Base-by-base conservation (phyloP, 92 coral and sea anemone genomes). In the Epizoanthus rinbou region DNA sequence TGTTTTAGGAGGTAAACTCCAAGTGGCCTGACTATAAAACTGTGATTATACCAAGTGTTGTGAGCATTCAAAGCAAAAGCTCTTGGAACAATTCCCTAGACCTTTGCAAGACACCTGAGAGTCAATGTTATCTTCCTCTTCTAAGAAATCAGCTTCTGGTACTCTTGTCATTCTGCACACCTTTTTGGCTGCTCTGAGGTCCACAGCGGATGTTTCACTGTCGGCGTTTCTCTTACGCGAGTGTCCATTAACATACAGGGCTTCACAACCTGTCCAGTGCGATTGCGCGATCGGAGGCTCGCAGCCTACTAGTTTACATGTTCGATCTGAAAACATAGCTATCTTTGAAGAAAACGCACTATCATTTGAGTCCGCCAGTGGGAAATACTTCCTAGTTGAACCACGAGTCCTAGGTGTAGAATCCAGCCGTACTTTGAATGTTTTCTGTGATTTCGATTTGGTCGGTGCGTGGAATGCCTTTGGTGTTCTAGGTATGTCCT, bases 151-250 rank as follows among this genome's bases (percentile, higher is more conserved):
- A 13, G 33, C 16, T 9, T 60, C 25, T 35, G 63, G 58, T 22
- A 2, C 54, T 50, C 14, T 50, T 1, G 54, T 37, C 35, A 41
- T 37, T 45, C 70, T 60, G 43, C 70, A 41, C 7, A 78, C 8
- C 69, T 78, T 78, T 10, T 78, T 78, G 22, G 59, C 28, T 43
- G 4, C 24, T 78, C 82, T 62, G 64, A 37, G 16, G 64, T 0
- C 58, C 24, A 57, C 14, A 18, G 13, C 37, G 25, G 54, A 35
- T 16, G 24, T 22, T 23, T 59, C 69, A n/a, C 50, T 35, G 71
- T 78, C 82, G 19, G 69, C 71, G n/a, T 47, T 78, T 60, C 82
- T 78, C 66, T 78, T 78, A 3, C 82, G 82, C 62, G 70, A 25
- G 25, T 41, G 15, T 28, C 41, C 19, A 1, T 52, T 73, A 8